Evolutionary conservation across 2,888 invertebrate species (phyloP), one percentile per base, ranked within the genome.

Genomic region (Chalcis sispes): DNA sequence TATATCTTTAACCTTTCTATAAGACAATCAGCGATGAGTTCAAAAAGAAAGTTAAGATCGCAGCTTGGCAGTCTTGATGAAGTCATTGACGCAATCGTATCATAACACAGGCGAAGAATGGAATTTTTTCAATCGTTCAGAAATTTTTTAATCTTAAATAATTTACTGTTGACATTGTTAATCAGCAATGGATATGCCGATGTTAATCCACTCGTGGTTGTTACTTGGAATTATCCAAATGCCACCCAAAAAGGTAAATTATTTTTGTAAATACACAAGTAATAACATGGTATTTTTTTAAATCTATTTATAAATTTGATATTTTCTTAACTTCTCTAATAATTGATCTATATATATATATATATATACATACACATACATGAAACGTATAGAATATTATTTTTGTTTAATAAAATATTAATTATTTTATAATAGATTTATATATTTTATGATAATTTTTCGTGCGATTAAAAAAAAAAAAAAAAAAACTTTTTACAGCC

Each of bases 401-500:
- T 36, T n/a, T n/a, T n/a, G n/a, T n/a, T n/a, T n/a, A n/a, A n/a
- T n/a, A n/a, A n/a, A n/a, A n/a, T n/a, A n/a, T n/a, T n/a, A n/a
- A n/a, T n/a, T n/a, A n/a, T n/a, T n/a, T n/a, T n/a, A n/a, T n/a
- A n/a, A n/a, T n/a, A n/a, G n/a, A n/a, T n/a, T n/a, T n/a, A n/a
- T n/a, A n/a, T n/a, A n/a, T n/a, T n/a, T n/a, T n/a, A n/a, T n/a
- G n/a, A n/a, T n/a, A n/a, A n/a, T n/a, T n/a, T n/a, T n/a, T n/a
- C n/a, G n/a, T 36, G 36, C 36, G 36, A 36, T 36, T 36, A 4
- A 36, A 36, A 36, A 4, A 7, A 36, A 36, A 36, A 36, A 36
- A 36, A 36, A 46, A 36, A 15, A 59, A 15, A 46, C 18, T 13
- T 13, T 70, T 89, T 89, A 23, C 81, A 95, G 96, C 95, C n/a